Conservation (phyloP, 2,797 vertebrate species). For the Rhodeus uyekii region DNA sequence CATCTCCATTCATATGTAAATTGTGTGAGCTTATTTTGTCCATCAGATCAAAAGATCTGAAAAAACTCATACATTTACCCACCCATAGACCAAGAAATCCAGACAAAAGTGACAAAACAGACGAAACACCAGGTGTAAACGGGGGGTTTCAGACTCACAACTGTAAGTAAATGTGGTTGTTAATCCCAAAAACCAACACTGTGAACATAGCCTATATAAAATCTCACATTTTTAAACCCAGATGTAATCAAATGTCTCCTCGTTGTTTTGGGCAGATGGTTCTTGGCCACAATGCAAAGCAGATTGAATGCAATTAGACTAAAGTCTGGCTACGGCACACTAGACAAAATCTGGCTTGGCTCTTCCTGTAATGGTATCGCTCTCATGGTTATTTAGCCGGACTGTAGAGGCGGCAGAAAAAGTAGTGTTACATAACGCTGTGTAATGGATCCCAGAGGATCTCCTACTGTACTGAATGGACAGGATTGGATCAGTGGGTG, state of each 20-base stretch:
- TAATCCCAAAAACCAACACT: neutral
- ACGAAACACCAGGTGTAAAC: too few species aligned
- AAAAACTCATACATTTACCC: too few species aligned
- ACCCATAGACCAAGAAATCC: too few species aligned
- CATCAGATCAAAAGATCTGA: too few species aligned
- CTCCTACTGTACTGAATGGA: neutral
- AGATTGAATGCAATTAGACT: neutral
- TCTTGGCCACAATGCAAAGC: neutral
- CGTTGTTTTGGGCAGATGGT: neutral
- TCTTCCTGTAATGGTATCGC: neutral
- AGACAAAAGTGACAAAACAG: too few species aligned
- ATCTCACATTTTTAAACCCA: neutral
- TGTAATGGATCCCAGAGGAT: conserved; percentile 15
- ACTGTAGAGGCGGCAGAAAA: conserved; percentile 1
- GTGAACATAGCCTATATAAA: neutral
- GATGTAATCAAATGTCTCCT: neutral
- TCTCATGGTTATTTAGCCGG: neutral
- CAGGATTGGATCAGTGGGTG: neutral
- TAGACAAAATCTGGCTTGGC: neutral
- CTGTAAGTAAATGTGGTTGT: neutral
- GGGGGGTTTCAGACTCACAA: neutral
- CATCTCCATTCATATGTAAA: too few species aligned
- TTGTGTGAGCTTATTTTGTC: too few species aligned
- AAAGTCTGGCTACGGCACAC: neutral
- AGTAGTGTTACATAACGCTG: neutral